phyloP scores from a whole-genome alignment of 2,888 invertebrate genomes.

The Drosophila rellima region DNA sequence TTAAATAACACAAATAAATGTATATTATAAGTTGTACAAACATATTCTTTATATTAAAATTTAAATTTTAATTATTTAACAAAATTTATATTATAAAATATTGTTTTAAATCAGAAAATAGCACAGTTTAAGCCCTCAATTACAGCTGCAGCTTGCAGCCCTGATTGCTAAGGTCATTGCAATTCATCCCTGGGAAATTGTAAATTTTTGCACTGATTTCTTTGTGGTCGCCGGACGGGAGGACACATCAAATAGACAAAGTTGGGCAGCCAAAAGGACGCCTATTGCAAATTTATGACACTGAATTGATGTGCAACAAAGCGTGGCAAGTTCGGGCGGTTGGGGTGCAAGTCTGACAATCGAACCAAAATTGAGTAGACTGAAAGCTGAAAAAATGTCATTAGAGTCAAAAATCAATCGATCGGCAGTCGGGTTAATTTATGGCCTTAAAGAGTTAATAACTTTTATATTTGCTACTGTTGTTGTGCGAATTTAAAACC shows the following conservation, averaged over 20 bases:
- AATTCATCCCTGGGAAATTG: slow-evolving; percentile 37
- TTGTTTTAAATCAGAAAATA: not conserved
- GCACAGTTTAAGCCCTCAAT: not conserved
- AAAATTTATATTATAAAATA: no score
- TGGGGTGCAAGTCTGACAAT: not conserved
- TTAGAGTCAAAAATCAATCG: slow-evolving; percentile 46
- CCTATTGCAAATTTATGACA: slow-evolving; percentile 77
- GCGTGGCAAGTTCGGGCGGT: slow-evolving; percentile 56
- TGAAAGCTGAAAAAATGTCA: slow-evolving; percentile 1
- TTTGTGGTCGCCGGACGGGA: slow-evolving; percentile 64
- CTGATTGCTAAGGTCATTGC: not conserved
- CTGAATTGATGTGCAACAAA: slow-evolving; percentile 75
- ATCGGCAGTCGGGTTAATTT: slow-evolving; percentile 32
- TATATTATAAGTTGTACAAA: no score
- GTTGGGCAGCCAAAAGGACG: slow-evolving; percentile 66
- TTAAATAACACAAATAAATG: no score
- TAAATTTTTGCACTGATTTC: slow-evolving; percentile 56
- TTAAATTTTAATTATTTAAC: no score
- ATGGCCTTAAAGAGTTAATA: slow-evolving; percentile 22
- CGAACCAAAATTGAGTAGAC: no score
- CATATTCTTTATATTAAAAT: no score
- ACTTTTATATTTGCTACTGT: slow-evolving; percentile 1
- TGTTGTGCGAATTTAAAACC: slow-evolving; percentile 28
- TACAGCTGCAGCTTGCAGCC: not conserved
- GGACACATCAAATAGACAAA: slow-evolving; percentile 74